Evolutionary conservation across 2,113 vertebrate genomes (phyloP).

Genomic region (Vireo altiloquus): DNA sequence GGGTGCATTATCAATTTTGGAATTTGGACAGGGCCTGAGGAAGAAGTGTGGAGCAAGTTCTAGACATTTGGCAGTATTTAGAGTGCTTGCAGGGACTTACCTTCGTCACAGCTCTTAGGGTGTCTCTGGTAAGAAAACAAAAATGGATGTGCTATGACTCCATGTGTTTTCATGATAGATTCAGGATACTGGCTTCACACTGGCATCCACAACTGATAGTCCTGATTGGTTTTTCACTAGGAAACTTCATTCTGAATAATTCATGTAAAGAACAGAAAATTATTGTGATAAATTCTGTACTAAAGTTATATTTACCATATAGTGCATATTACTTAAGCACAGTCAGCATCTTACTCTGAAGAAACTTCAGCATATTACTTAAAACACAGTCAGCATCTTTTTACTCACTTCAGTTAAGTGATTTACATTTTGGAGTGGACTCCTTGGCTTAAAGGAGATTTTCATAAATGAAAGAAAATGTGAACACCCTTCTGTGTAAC

Average conservation of each 20-base stretch:
- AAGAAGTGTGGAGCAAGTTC: not conserved
- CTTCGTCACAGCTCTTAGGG: not conserved
- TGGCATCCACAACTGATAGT: not conserved
- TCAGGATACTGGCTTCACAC: not conserved
- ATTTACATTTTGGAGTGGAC: constrained; percentile 7
- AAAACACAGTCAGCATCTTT: constrained; percentile 17
- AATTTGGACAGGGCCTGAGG: not conserved
- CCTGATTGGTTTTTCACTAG: not conserved
- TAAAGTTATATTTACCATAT: not conserved
- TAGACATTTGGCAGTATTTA: not conserved
- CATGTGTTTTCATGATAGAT: not conserved
- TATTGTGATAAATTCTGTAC: not conserved
- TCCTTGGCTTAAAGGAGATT: constrained; percentile 13
- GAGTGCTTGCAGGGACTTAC: not conserved
- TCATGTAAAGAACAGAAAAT: not conserved
- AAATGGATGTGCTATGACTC: not conserved
- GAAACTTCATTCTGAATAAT: not conserved
- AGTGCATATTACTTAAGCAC: not conserved
- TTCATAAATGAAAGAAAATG: constrained; percentile 21
- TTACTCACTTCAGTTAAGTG: not conserved
- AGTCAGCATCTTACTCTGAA: constrained; percentile 3
- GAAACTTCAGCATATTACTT: not conserved
- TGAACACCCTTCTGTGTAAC: constrained; percentile 45
- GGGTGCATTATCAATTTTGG: not conserved
- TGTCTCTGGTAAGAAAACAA: not conserved